Percentiles rank a stretch among this genome's conserved stretches.
These are phyloP conservation scores for Nanorana parkeri DNA, from an alignment of 2,113 vertebrate species.

Conservation along the genomic window DNA sequence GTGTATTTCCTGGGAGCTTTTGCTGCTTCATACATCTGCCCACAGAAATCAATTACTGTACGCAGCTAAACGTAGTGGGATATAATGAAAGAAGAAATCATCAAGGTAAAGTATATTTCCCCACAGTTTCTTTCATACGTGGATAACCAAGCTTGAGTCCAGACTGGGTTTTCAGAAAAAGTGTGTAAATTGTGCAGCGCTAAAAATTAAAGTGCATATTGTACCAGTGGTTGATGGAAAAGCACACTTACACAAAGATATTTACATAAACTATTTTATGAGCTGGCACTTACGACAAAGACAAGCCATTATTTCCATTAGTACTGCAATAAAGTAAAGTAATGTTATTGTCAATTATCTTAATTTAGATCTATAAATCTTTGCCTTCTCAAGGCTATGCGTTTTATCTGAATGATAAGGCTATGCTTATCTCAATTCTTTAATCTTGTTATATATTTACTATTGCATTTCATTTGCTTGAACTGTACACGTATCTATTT, in stretches of 20 bases:
- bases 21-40: too few species aligned
- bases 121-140: too few species aligned
- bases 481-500: not conserved
- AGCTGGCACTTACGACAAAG: slow-evolving; percentile 5
- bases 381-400: slow-evolving; percentile 12
- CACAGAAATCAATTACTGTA: too few species aligned
- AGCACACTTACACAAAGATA: not conserved
- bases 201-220: too few species aligned
- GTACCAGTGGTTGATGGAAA: slow-evolving; percentile 8
- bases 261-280: not conserved
- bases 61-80: too few species aligned
- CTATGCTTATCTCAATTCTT: not conserved
- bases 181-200: too few species aligned
- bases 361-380: slow-evolving; percentile 20
- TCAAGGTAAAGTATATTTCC: too few species aligned
- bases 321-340: not conserved
- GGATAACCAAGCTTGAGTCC: too few species aligned
- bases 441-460: slow-evolving; percentile 17
- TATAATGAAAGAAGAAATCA: too few species aligned
- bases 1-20: too few species aligned
- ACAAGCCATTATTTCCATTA: not conserved
- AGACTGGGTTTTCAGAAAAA: too few species aligned
- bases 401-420: not conserved
- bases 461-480: not conserved
- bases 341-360: slow-evolving; percentile 6